phyloP scores from a whole-genome alignment of 2,113 vertebrate genomes.

The Misgurnus mizolepis region DNA sequence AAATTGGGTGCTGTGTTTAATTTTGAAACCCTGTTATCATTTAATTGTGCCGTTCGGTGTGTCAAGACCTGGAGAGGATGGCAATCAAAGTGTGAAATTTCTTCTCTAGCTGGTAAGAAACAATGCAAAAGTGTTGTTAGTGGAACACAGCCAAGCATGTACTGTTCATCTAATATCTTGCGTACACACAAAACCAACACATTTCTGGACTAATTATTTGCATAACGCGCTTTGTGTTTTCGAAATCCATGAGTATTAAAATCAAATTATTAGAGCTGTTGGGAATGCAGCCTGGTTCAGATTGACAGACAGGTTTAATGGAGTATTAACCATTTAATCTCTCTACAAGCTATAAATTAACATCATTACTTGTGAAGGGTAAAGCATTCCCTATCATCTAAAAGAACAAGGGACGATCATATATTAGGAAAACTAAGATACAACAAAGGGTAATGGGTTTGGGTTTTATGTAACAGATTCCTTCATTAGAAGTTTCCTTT shows the following conservation, averaged over 20 bases:
- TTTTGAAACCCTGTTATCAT: constrained; percentile 40
- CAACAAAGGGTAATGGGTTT: constrained; percentile 59
- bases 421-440: constrained; percentile 50
- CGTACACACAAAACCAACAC: constrained; percentile 21
- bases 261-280: constrained; percentile 34
- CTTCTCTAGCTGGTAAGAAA: constrained; percentile 18
- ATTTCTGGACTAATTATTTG: constrained; percentile 33
- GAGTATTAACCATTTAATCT: constrained; percentile 38
- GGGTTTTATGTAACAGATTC: constrained; percentile 63
- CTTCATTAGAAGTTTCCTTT: constrained; percentile 69
- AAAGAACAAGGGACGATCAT: constrained; percentile 47
- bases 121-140: constrained; percentile 12
- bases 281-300: constrained; percentile 11
- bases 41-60: constrained; percentile 45
- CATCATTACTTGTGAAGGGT: constrained; percentile 41
- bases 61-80: background rate
- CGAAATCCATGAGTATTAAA: constrained; percentile 30
- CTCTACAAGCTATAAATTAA: constrained; percentile 34
- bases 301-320: constrained; percentile 40
- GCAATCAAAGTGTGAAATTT: constrained; percentile 37
- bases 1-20: constrained; percentile 35
- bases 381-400: constrained; percentile 41
- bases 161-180: constrained; percentile 36
- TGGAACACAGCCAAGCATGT: constrained; percentile 9
- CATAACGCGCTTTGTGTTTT: constrained; percentile 30